A percentile compares a stretch with the other conserved stretches of the same genome.
These are phyloP conservation scores for Drosophila mimica DNA, from an alignment of 2,888 invertebrate genomes.

Conservation along the genomic window DNA sequence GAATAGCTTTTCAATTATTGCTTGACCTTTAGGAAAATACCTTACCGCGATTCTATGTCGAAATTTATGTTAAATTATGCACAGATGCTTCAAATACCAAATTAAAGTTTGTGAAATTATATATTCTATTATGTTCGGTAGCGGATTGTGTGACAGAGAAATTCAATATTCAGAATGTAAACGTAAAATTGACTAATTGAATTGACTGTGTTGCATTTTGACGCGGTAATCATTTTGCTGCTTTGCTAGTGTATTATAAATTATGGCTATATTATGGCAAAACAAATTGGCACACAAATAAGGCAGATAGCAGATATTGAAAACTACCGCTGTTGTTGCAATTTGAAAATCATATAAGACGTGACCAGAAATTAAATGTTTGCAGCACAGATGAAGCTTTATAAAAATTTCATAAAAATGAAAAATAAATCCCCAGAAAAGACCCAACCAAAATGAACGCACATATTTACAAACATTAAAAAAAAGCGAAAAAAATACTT, in stretches of 20 bases:
- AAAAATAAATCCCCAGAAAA: conserved; percentile 69
- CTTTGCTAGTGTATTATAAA: conserved; percentile 42
- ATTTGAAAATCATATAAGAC: conserved; percentile 71
- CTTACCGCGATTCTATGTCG: neutral
- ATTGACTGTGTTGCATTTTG: neutral
- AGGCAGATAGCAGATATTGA: conserved; percentile 52
- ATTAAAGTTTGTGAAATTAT: neutral
- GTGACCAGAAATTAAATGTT: conserved; percentile 76
- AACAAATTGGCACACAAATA: conserved; percentile 49
- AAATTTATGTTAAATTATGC: neutral
- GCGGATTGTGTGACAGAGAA: neutral
- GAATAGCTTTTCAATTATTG: neutral
- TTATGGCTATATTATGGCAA: conserved; percentile 39
- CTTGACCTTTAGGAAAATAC: neutral
- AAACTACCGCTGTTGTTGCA: conserved; percentile 54
- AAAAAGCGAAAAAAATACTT: neutral
- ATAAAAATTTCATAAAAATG: conserved; percentile 69
- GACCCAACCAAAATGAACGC: conserved; percentile 42
- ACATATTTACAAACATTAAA: conserved; percentile 19
- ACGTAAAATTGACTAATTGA: neutral
- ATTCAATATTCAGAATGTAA: neutral
- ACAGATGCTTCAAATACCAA: neutral
- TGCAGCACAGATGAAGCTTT: conserved; percentile 53
- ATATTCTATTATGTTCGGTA: neutral
- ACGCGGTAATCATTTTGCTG: conserved; percentile 3